Base-by-base conservation (phyloP, 2,113 vertebrate species). In the Cyphomyrus discorhynchus region DNA sequence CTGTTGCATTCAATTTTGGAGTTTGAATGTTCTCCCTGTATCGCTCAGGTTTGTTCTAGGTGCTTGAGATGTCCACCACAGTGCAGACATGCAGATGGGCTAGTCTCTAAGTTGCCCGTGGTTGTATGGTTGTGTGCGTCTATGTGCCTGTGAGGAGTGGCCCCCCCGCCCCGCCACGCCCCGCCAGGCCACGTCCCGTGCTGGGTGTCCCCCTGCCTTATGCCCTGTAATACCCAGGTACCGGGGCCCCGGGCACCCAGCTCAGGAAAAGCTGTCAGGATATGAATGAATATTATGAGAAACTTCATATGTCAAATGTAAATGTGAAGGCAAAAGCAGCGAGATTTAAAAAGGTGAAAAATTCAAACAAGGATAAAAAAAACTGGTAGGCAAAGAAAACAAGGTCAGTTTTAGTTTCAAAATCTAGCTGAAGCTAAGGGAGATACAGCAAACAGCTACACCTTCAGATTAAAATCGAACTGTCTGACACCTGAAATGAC, bases 401-500 rank as follows among this genome's bases (percentile, higher is more conserved):
- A 80, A 21, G 31, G 27, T 15, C 15, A 42, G n/a, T 88, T 19
- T 62, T n/a, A 6, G 53, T 80, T 80, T 80, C n/a, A 52, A 24
- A 88, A 46, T 39, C 24, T 35, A 5, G 39, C 21, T n/a, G 53
- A 62, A 52, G 21, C 1, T 56, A 5, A 39, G 24, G 50, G 50
- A 35, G 0, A 56, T 35, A 66, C 27, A 46, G 39, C 24, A 88
- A 88, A 52, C 5, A 46, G 50, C 88, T 42, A 93, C 94, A 94
- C 93, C 93, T 92, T 89, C 90, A 93, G 94, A 95, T 95, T 93
- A 90, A 91, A 93, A 96, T 95, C 90, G 93, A 96, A 92, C 92
- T 5, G 94, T 94, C 94, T 94, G 92, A 92, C 94, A 92, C 94
- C 90, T 92, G 10, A 74, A 53, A 58, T 88, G 53, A 86, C 66